Conservation (phyloP, 2,113 vertebrate genomes). For the Leptobrachium ailaonicum region DNA sequence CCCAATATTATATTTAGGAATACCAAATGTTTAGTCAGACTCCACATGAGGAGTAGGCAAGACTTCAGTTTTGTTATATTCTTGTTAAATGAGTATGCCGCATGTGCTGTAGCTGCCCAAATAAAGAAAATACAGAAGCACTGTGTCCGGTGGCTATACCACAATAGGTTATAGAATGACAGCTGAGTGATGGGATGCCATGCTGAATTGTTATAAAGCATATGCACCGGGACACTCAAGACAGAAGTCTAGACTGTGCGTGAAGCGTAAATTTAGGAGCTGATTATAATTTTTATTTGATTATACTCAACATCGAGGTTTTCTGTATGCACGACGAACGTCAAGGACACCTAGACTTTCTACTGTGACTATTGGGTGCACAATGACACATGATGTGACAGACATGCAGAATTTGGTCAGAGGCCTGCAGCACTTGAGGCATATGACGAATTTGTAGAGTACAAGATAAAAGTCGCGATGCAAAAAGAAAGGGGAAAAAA, state of each 20-base stretch:
- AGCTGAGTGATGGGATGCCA: no score
- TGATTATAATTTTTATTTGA: not conserved
- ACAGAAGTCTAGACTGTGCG: not conserved
- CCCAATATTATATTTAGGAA: no score
- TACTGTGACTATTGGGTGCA: conserved; percentile 17
- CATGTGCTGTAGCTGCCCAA: no score
- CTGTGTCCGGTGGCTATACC: no score
- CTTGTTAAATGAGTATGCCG: no score
- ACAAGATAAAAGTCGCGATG: conserved; percentile 24
- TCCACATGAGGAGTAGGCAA: no score
- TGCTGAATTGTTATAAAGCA: no score
- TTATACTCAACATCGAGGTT: not conserved
- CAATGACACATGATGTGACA: conserved; percentile 31
- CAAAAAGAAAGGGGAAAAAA: not conserved
- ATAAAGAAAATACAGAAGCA: no score
- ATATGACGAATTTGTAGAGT: conserved; percentile 33
- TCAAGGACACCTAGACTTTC: conserved; percentile 23
- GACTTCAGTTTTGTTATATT: no score
- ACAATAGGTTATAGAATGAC: no score
- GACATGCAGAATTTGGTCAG: conserved; percentile 31
- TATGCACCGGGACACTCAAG: no score
- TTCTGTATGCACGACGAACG: not conserved
- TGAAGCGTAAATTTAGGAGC: not conserved
- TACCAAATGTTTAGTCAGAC: no score
- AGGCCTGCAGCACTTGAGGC: conserved; percentile 22